Conservation (phyloP, 2,888 invertebrate genomes). For the Crocallis elinguaria region DNA sequence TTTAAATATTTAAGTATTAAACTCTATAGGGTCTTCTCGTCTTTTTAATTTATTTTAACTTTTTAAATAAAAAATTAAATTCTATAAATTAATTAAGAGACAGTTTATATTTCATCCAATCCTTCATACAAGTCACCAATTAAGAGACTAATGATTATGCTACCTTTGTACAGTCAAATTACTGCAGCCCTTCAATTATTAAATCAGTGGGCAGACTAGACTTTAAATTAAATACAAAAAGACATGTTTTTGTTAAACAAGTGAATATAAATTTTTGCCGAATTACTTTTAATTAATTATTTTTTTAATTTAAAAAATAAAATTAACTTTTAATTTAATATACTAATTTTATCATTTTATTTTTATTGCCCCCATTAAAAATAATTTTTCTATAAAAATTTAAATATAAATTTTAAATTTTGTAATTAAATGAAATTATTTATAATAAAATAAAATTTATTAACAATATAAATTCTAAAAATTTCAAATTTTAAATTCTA, state of each 20-base stretch:
- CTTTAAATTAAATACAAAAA: conserved; percentile 86
- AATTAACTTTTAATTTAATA: conserved; percentile 51
- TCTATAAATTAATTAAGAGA: conserved; percentile 72
- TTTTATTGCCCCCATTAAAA: no score
- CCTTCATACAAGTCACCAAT: conserved; percentile 92
- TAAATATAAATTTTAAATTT: no score
- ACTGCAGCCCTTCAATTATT: conserved; percentile 90
- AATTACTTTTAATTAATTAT: conserved; percentile 84
- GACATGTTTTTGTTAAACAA: conserved; percentile 93
- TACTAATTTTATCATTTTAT: no score
- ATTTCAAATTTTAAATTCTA: no score
- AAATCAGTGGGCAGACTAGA: conserved; percentile 90
- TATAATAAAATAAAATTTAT: no score
- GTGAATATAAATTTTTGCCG: conserved; percentile 86
- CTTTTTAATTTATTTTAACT: conserved; percentile 87
- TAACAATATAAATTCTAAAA: no score
- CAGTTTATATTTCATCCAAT: conserved; percentile 87
- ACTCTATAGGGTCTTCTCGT: conserved; percentile 93
- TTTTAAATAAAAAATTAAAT: conserved; percentile 85
- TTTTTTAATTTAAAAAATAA: conserved; percentile 50
- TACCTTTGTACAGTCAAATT: conserved; percentile 92
- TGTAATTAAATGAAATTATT: no score
- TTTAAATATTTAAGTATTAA: no score
- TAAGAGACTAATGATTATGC: conserved; percentile 91
- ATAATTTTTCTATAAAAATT: conserved; percentile 71